Conservation (phyloP, 2,113 vertebrate genomes). For the Narcine bancroftii region DNA sequence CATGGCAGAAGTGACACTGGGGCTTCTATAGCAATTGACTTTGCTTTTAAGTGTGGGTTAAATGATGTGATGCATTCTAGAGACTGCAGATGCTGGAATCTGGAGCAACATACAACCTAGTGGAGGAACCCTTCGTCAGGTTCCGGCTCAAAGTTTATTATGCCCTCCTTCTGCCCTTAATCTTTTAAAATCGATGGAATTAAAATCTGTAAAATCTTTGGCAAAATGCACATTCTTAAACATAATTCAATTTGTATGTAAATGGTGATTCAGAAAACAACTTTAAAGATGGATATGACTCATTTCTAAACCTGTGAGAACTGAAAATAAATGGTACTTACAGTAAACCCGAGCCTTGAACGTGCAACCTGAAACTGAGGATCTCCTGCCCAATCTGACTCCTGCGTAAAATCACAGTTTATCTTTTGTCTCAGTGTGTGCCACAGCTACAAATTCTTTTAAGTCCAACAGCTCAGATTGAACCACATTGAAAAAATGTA, state of each 20-base stretch:
- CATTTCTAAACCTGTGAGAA: slow-evolving; percentile 16
- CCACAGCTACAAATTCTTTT: not conserved
- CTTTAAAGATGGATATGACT: slow-evolving; percentile 18
- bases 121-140: too few species aligned
- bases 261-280: slow-evolving; percentile 13
- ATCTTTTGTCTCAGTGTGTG: not conserved
- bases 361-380: slow-evolving; percentile 11
- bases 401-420: not conserved
- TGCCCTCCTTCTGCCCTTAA: too few species aligned
- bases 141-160: too few species aligned
- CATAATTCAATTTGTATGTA: not conserved
- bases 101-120: too few species aligned
- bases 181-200: not conserved
- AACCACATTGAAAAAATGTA: not conserved
- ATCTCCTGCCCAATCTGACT: slow-evolving; percentile 8
- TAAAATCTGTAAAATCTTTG: not conserved
- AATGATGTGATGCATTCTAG: not conserved
- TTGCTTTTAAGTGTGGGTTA: not conserved
- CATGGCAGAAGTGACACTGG: not conserved
- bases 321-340: slow-evolving; percentile 29
- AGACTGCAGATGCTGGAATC: too few species aligned
- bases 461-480: not conserved
- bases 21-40: not conserved
- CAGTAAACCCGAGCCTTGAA: slow-evolving; percentile 24
- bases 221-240: not conserved